Conservation (phyloP, 2,888 invertebrate species). For the Stenchaetothrips biformis region DNA sequence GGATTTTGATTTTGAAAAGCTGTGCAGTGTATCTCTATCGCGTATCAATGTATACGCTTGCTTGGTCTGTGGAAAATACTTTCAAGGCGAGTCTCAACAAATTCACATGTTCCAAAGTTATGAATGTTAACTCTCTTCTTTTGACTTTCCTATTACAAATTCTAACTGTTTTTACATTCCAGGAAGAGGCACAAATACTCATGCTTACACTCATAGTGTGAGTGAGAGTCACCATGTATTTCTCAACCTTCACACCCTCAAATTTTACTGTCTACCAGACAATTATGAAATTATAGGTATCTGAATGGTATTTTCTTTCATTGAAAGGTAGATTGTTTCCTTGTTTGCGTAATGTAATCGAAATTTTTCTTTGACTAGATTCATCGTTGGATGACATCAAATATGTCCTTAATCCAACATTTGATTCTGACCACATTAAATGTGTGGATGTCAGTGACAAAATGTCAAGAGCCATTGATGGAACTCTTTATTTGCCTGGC, state of each 20-base stretch:
- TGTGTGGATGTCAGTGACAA: slow-evolving; percentile 75
- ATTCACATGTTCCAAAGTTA: background rate
- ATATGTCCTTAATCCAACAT: slow-evolving; percentile 97
- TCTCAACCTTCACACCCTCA: slow-evolving; percentile 90
- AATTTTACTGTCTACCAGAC: slow-evolving; percentile 98
- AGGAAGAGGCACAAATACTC: slow-evolving; percentile 95
- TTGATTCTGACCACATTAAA: slow-evolving; percentile 75
- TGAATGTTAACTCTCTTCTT: background rate
- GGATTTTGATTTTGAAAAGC: slow-evolving; percentile 99
- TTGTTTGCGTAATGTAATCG: background rate
- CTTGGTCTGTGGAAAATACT: slow-evolving; percentile 98
- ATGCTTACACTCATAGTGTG: slow-evolving; percentile 98
- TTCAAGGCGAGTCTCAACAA: slow-evolving; percentile 54
- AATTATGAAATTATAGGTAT: slow-evolving; percentile 98
- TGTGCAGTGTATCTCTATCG: slow-evolving; percentile 95
- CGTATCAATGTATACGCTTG: slow-evolving; percentile 99
- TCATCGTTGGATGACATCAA: slow-evolving; percentile 97
- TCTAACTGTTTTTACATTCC: slow-evolving; percentile 44
- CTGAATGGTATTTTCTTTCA: slow-evolving; percentile 35
- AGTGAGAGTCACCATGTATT: slow-evolving; percentile 98
- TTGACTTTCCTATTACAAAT: slow-evolving; percentile 17
- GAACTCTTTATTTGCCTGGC: slow-evolving; percentile 92
- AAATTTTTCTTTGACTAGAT: slow-evolving; percentile 48
- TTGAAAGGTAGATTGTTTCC: background rate
- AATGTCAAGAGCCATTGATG: slow-evolving; percentile 91